These are phyloP conservation scores for Poeciliopsis infans DNA, from an alignment of 2,797 vertebrate genomes.

Conservation along the genomic window DNA sequence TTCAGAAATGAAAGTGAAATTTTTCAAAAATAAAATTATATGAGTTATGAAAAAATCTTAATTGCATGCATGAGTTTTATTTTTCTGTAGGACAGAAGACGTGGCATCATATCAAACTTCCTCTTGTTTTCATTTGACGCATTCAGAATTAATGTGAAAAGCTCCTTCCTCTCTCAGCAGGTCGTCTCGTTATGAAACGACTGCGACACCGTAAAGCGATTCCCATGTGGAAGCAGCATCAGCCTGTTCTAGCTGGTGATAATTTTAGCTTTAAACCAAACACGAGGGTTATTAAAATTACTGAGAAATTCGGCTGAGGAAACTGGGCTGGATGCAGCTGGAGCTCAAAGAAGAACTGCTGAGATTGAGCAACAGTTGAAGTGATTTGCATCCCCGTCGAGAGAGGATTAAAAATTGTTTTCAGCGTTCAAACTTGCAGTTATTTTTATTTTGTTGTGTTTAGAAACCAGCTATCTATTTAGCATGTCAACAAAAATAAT, in stretches of 20 bases:
- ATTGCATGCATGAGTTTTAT: neutral
- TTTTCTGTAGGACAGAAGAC: neutral
- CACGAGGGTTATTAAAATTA: neutral
- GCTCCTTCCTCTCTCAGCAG: neutral
- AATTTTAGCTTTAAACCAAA: constrained; percentile 1
- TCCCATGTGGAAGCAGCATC: neutral
- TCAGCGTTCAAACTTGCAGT: neutral
- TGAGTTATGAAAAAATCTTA: neutral
- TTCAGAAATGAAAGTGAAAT: too few relatives aligned
- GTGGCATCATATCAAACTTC: neutral
- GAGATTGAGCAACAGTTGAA: constrained; percentile 17
- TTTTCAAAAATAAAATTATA: too few relatives aligned
- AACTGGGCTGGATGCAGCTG: neutral
- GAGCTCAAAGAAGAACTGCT: constrained; percentile 1
- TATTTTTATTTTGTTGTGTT: constrained; percentile 5
- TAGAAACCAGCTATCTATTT: neutral
- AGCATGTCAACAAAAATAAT: neutral
- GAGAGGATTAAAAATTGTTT: constrained; percentile 4
- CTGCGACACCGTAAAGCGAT: neutral
- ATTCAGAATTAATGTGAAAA: neutral
- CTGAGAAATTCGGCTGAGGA: neutral
- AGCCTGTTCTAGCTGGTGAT: neutral
- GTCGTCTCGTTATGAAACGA: constrained; percentile 4
- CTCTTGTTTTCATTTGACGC: constrained; percentile 2
- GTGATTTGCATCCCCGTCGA: constrained; percentile 5